Evolutionary conservation across 2,113 vertebrate species (phyloP), one percentile per base, ranked within the genome.

Genomic region (Anthoscopus minutus): DNA sequence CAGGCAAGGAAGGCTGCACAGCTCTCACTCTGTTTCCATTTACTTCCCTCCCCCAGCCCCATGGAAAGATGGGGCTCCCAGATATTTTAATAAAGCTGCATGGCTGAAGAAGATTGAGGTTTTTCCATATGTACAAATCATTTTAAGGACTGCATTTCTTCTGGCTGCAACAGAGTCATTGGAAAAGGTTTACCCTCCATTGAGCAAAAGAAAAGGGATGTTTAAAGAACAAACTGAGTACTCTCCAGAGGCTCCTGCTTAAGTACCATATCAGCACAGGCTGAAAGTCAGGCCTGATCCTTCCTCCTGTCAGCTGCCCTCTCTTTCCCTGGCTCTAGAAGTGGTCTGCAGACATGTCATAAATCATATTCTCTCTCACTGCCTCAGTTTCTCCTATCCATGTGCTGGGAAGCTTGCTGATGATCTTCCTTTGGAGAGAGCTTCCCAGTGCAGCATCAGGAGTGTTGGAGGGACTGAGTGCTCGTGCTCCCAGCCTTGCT

Each of bases 311-410:
- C 11, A 4, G 23, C 65, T 89, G 47, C 56, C 60, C 50, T 10
- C 19, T 0, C 24, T 58, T 50, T 70, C 38, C 27, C 53, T 21
- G 14, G 22, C 61, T 70, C 76, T 82, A 57, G 23, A 91, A 88
- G 61, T 31, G 38, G 6, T 8, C 53, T 89, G 78, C 38, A 89
- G 73, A 60, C 61, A 84, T 19, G 48, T 33, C 65, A 83, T 69
- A 38, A 44, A 50, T 16, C 6, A 2, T 60, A 78, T 86, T 77
- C 22, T 61, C 53, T 50, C 73, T 71, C 66, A 4, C 4, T 86
- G 64, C 82, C 95, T 95, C 93, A 64, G 82, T 91, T 96, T 96
- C 88, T 64, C 45, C 62, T 9, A 6, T 11, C 44, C 22, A 6
- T 40, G 23, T 54, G 15, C 69, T 45, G 45, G 30, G 74, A 48